phyloP scores from a whole-genome alignment of 1,140 invertebrate species.

The Drosophila auraria region DNA sequence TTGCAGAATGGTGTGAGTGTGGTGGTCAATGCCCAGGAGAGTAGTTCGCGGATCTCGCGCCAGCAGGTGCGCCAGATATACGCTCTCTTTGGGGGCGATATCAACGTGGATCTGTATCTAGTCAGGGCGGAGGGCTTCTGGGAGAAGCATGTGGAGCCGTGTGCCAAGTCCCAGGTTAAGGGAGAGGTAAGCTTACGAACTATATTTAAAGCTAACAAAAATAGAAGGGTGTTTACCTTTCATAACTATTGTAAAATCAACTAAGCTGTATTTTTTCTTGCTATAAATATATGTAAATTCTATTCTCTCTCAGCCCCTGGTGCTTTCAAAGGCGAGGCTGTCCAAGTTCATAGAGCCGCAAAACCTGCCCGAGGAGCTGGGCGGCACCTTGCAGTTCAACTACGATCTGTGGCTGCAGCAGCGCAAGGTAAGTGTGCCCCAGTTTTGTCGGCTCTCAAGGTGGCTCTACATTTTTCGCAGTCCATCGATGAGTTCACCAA shows the following conservation, averaged over 20 bases:
- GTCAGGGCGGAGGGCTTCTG: constrained; percentile 90
- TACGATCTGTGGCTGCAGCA: constrained; percentile 93
- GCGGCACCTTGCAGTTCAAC: constrained; percentile 91
- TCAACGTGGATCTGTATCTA: constrained; percentile 87
- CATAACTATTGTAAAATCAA: too few species aligned
- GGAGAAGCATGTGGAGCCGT: constrained; percentile 91
- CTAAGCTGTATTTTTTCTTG: too few species aligned
- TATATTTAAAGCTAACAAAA: too few species aligned
- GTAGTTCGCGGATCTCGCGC: constrained; percentile 88
- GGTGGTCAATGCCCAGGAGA: constrained; percentile 88
- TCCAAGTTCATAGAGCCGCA: constrained; percentile 89
- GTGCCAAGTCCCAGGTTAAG: constrained; percentile 88
- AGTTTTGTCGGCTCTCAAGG: neutral
- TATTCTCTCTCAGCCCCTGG: constrained; percentile 86
- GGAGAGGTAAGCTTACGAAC: constrained; percentile 86
- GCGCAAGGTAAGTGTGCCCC: constrained; percentile 89
- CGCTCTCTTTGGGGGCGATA: constrained; percentile 86
- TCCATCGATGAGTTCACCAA: constrained; percentile 88
- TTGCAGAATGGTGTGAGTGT: constrained; percentile 87
- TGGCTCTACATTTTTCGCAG: constrained; percentile 75
- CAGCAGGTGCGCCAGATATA: constrained; percentile 87
- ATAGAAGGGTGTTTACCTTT: too few species aligned
- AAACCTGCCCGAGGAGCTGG: constrained; percentile 92
- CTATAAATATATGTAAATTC: too few species aligned
- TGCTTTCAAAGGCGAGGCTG: constrained; percentile 89